Conservation (phyloP, 2,888 invertebrate genomes). For the Malacosoma neustria region DNA sequence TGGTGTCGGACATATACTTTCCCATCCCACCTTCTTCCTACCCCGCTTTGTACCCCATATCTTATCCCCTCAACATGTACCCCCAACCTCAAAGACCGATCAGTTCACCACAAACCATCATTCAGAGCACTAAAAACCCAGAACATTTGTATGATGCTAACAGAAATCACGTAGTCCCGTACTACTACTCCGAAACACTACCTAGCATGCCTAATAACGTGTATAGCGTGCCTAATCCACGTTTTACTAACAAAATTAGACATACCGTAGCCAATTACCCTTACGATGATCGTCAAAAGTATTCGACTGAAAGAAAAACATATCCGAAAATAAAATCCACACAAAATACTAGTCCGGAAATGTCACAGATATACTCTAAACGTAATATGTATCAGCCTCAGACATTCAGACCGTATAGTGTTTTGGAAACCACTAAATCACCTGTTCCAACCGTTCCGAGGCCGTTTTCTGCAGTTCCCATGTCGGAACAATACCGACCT, state of each 20-base stretch:
- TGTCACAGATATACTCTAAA: conserved; percentile 37
- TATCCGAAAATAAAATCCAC: conserved; percentile 35
- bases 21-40: conserved; percentile 67
- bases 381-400: conserved; percentile 36
- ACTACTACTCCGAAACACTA: conserved; percentile 64
- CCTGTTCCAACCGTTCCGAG: conserved; percentile 41
- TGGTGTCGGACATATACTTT: conserved; percentile 84
- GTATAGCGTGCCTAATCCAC: conserved; percentile 31
- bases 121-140: conserved; percentile 49
- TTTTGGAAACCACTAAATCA: conserved; percentile 52
- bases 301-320: conserved; percentile 37
- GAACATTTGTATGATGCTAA: conserved; percentile 73
- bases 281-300: conserved; percentile 45
- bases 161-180: conserved; percentile 68
- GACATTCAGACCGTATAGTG: conserved; percentile 58
- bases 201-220: conserved; percentile 61
- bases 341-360: conserved; percentile 35
- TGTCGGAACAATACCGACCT: conserved; percentile 57
- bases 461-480: conserved; percentile 61
- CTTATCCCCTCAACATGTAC: conserved; percentile 66
- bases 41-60: conserved; percentile 60
- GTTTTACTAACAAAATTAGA: conserved; percentile 34
- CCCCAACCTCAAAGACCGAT: conserved; percentile 42
- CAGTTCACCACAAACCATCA: conserved; percentile 50
- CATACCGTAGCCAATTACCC: conserved; percentile 51